Percentiles rank a stretch among this genome's conserved stretches.
Conservation (phyloP, 2,113 vertebrate species). For the Lonchura striata region DNA sequence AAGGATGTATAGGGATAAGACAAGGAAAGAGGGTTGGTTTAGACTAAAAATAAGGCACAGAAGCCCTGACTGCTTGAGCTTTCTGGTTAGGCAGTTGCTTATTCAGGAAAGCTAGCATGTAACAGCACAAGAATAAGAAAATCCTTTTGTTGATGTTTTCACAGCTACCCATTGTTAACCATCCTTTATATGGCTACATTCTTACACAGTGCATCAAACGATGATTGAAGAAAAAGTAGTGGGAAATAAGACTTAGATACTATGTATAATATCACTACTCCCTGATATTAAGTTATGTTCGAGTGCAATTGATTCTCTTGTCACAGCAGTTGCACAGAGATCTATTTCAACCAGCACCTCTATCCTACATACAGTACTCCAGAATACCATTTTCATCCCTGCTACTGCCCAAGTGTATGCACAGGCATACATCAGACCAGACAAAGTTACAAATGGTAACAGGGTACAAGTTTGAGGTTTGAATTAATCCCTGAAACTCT, state of each 20-base stretch:
- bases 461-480: neutral
- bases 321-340: neutral
- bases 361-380: neutral
- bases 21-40: neutral
- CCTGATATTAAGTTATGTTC: neutral
- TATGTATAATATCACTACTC: neutral
- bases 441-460: neutral
- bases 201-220: neutral
- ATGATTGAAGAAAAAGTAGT: neutral
- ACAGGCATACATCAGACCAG: neutral
- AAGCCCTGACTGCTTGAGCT: neutral
- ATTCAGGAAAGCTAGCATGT: neutral
- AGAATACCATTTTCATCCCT: neutral
- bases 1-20: neutral
- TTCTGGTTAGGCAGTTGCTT: neutral
- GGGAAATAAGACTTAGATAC: neutral
- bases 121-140: neutral
- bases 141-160: neutral
- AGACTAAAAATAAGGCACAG: neutral
- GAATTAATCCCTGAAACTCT: neutral
- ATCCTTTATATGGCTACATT: neutral
- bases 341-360: neutral
- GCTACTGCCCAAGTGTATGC: neutral
- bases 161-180: neutral
- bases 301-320: neutral